Evolutionary conservation across 2,888 invertebrate species (phyloP).

Genomic region (Oxytorus armatus): DNA sequence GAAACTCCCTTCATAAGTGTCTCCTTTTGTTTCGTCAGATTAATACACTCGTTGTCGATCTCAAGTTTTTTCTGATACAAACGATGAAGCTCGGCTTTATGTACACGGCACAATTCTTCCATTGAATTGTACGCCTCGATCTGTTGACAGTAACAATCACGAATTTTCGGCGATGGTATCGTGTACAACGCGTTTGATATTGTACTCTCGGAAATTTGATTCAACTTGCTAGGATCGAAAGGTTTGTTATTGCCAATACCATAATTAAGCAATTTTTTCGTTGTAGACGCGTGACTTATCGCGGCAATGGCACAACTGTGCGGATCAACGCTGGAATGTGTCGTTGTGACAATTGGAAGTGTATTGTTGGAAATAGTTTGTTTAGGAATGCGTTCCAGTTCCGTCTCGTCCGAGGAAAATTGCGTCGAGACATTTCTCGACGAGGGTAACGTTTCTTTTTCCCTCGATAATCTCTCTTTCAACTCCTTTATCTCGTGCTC

Average conservation of each 20-base stretch:
- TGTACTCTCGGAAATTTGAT: constrained; percentile 62
- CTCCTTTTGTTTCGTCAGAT: constrained; percentile 75
- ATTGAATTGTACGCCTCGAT: constrained; percentile 68
- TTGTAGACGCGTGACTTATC: constrained; percentile 14
- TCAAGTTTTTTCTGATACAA: constrained; percentile 73
- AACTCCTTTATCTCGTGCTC: constrained; percentile 86
- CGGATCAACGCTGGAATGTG: constrained; percentile 41
- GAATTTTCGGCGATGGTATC: constrained; percentile 51
- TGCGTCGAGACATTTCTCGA: constrained; percentile 56
- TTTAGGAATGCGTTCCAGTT: constrained; percentile 23
- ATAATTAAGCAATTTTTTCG: constrained; percentile 49
- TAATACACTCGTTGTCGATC: constrained; percentile 72
- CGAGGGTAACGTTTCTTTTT: constrained; percentile 1
- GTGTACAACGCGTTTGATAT: constrained; percentile 52
- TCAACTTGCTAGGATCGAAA: constrained; percentile 62
- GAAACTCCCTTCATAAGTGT: constrained; percentile 76
- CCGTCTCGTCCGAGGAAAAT: constrained; percentile 33
- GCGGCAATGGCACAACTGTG: constrained; percentile 31
- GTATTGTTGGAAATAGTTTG: not conserved
- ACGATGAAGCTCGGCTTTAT: constrained; percentile 69
- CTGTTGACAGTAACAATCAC: constrained; percentile 68
- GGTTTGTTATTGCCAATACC: constrained; percentile 39
- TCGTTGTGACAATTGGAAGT: constrained; percentile 9
- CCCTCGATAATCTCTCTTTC: constrained; percentile 79
- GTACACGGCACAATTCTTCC: constrained; percentile 67